Evolutionary conservation across 1,140 invertebrate genomes (phyloP).

Genomic region (Drosophila leontia): DNA sequence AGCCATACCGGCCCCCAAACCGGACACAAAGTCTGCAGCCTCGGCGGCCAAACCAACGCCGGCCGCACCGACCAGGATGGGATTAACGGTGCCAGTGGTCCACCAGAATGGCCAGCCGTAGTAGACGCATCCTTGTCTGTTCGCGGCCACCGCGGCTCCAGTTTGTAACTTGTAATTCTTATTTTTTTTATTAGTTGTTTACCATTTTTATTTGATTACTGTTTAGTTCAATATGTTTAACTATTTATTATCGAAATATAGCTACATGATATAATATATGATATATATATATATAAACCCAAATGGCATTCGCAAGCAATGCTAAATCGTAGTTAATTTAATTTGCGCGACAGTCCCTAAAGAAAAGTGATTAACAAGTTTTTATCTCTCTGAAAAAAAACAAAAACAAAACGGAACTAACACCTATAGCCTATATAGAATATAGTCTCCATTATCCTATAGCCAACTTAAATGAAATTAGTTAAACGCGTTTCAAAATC

Average conservation of each 20-base stretch:
- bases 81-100: constrained; percentile 21
- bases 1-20: constrained; percentile 74
- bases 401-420: constrained; percentile 40
- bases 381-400: constrained; percentile 50
- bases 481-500: constrained; percentile 79
- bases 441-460: constrained; percentile 70
- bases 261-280: constrained; percentile 62
- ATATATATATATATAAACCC: constrained; percentile 41
- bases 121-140: constrained; percentile 10
- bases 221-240: constrained; percentile 83
- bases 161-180: constrained; percentile 55
- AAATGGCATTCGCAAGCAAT: constrained; percentile 32
- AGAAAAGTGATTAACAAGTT: constrained; percentile 74
- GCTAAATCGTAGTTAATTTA: constrained; percentile 74
- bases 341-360: constrained; percentile 80
- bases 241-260: constrained; percentile 81
- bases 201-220: constrained; percentile 75
- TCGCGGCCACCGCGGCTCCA: constrained; percentile 33
- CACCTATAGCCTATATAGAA: constrained; percentile 74
- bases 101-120: constrained; percentile 45
- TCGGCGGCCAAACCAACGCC: constrained; percentile 19
- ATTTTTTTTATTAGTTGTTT: constrained; percentile 78
- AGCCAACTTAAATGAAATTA: constrained; percentile 77
- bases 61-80: constrained; percentile 30
- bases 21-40: constrained; percentile 58